Conservation (phyloP, 2,797 vertebrate species). For the Rhabdophis nuchalis region DNA sequence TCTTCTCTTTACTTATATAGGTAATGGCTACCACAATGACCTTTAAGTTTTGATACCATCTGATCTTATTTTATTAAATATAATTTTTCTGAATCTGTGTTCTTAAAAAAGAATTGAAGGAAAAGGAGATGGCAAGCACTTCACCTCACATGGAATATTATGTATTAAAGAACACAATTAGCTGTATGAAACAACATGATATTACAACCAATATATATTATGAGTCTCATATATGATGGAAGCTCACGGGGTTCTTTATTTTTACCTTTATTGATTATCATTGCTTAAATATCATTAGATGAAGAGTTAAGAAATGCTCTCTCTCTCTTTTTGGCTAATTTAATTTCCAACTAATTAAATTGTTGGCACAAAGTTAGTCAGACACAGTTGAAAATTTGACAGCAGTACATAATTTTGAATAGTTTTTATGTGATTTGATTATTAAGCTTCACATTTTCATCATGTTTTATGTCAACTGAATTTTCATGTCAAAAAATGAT, state of each 20-base stretch:
- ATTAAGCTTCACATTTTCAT: background rate
- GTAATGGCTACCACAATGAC: background rate
- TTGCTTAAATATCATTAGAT: background rate
- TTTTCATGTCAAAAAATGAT: background rate
- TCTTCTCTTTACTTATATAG: background rate
- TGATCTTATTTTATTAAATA: background rate
- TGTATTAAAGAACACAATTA: background rate
- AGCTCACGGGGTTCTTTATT: background rate
- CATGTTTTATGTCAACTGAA: background rate
- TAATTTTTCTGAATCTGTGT: background rate
- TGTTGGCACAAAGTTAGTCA: background rate
- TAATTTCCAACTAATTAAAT: background rate
- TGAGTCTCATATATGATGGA: background rate
- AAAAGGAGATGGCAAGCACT: background rate
- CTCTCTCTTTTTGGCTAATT: background rate
- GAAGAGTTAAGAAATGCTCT: background rate
- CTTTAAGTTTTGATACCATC: background rate
- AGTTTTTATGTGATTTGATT: background rate
- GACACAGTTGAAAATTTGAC: background rate
- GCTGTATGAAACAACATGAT: background rate
- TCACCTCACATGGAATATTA: background rate
- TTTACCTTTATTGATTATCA: background rate
- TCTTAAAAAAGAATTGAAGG: background rate
- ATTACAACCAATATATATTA: background rate
- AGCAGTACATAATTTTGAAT: background rate